These are phyloP conservation scores for Tadarida brasiliensis DNA, from an alignment of 2,797 vertebrate genomes.

Conservation along the genomic window DNA sequence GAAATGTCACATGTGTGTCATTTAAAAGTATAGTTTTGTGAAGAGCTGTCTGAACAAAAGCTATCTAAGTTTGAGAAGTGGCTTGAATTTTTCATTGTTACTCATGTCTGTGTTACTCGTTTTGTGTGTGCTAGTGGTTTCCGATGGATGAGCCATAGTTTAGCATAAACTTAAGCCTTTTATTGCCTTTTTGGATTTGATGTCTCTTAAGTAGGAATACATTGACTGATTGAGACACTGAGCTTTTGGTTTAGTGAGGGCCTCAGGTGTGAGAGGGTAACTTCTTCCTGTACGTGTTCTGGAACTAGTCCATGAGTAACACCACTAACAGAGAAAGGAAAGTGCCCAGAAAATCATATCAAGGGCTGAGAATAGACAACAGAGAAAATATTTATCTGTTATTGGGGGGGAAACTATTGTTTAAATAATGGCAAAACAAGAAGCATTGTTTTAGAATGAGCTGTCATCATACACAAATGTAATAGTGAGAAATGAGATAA, in stretches of 20 bases:
- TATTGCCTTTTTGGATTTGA: slow-evolving; percentile 40
- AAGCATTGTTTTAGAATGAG: neutral
- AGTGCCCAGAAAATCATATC: neutral
- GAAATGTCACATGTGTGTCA: neutral
- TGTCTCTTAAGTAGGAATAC: slow-evolving; percentile 8
- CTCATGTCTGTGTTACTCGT: neutral
- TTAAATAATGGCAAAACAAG: neutral
- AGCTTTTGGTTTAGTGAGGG: slow-evolving; percentile 3
- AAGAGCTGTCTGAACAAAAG: slow-evolving; percentile 9
- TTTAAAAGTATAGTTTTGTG: slow-evolving; percentile 22
- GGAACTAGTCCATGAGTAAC: neutral
- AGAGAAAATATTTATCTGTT: neutral
- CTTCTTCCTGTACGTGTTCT: neutral
- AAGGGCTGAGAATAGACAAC: neutral
- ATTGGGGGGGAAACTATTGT: neutral
- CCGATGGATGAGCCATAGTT: neutral
- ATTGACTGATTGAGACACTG: neutral
- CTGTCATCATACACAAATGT: neutral
- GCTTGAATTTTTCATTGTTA: neutral
- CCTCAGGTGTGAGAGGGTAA: neutral
- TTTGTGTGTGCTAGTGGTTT: neutral
- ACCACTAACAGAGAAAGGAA: slow-evolving; percentile 7
- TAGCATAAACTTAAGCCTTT: neutral
- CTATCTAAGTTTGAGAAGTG: slow-evolving; percentile 22
- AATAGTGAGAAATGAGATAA: neutral